These are phyloP conservation scores for Hirtodrosophila confusa DNA, from an alignment of 2,888 invertebrate species.

Conservation along the genomic window DNA sequence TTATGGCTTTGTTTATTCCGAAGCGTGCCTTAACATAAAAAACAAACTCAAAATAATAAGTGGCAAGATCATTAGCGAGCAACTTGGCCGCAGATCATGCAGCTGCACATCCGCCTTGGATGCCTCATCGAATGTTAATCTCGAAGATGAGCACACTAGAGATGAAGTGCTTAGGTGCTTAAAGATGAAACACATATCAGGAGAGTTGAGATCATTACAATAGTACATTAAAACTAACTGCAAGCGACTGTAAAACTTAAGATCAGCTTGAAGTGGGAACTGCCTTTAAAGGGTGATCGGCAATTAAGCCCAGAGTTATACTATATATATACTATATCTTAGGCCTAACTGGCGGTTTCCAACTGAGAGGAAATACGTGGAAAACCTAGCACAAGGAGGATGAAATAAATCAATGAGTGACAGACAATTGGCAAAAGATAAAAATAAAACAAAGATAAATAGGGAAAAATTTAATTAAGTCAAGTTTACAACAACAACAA, in stretches of 20 bases:
- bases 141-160: conserved; percentile 14
- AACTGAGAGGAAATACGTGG: conserved; percentile 6
- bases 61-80: conserved; percentile 13
- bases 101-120: conserved; percentile 34
- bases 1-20: neutral
- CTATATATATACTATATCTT: neutral
- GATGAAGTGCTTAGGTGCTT: conserved; percentile 16
- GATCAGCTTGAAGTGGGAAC: conserved; percentile 9
- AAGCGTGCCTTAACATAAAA: conserved; percentile 8
- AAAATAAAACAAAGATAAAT: conserved; percentile 52
- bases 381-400: conserved; percentile 3
- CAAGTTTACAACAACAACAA: conserved; percentile 67
- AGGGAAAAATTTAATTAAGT: conserved; percentile 71
- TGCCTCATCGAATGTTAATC: conserved; percentile 10
- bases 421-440: conserved; percentile 54
- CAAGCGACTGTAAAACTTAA: no score
- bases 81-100: neutral
- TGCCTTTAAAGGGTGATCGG: conserved; percentile 3
- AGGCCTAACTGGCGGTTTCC: conserved; percentile 2
- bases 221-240: neutral
- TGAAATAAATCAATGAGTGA: conserved; percentile 65
- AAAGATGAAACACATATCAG: conserved; percentile 2
- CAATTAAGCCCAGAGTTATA: conserved; percentile 3
- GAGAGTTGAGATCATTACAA: conserved; percentile 7
- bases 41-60: conserved; percentile 15